Evolutionary conservation across 2,113 vertebrate genomes (phyloP), one percentile per base, ranked within the genome.

Genomic region (Tonatia bakeri): DNA sequence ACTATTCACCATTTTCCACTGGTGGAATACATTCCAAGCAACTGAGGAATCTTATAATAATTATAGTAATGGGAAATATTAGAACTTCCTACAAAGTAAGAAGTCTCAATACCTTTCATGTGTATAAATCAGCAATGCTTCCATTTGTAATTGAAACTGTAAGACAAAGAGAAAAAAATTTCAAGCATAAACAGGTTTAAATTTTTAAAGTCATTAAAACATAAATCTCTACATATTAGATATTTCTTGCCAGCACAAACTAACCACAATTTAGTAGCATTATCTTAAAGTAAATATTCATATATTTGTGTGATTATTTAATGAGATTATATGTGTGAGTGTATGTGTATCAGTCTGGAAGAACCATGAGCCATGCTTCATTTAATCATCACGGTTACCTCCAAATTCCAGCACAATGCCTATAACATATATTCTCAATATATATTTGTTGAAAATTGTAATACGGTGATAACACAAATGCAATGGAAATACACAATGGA

Each of bases 1-100:
- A 94, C 73, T 40, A 96, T 94, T 38, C 85, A 76, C 22, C 91
- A 43, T 82, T 96, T 96, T 93, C 61, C 33, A 86, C 94, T 86
- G 20, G 36, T 72, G 16, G 67, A 81, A 86, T 89, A 82, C 75
- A 92, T 86, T 93, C 54, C 36, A 96, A 54, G 54, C 38, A 96
- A 86, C 24, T 45, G 31, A 95, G 33, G 38, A 26, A 72, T 97
- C 65, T 95, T 91, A 90, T 75, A 95, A 91, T 75, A 95, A 59
- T 50, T 94, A 9, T 33, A 87, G 28, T 87, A 67, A 77, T 47
- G 77, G 28, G 75, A 96, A 2, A 95, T 92, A 65, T 79, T 90
- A 95, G 69, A 19, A 85, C 22, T 67, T 77, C 19, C 33, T 64
- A 88, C 36, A 94, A 95, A 94, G 76, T 80, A 76, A 61, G n/a